Evolutionary conservation across 2,113 vertebrate species (phyloP), one percentile per base, ranked within the genome.

Genomic region (Sylvietta virens): DNA sequence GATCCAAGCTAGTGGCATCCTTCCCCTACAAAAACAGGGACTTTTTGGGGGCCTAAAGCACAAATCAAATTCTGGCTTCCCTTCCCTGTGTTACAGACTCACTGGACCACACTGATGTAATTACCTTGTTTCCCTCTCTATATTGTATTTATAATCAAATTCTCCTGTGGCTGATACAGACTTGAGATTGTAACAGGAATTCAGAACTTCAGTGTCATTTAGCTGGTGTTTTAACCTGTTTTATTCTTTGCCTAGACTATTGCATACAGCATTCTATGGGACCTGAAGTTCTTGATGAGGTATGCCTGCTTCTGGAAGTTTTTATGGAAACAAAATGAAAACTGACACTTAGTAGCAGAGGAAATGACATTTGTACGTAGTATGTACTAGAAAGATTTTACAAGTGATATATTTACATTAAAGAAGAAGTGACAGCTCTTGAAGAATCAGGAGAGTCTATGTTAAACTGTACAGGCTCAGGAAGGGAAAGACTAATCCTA

Each of bases 251-350:
- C 44, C 19, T 98, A 99, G 99, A 99, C 99, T 16, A 98, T 99
- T 72, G 99, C 99, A 53, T 99, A 99, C 98, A 99, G 99, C 98
- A 99, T 99, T 97, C 97, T 99, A 92, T 99, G 99, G 99, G 99
- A 99, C 95, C 96, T 99, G 83, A 99, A 99, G 96, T 99, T 99
- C 97, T 94, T 99, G 98, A 99, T 99, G 99, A 99, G 99, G 99
- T 99, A 97, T n/a, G 99, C 94, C 11, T 81, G 5, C 31, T 72
- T 73, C 37, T 65, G 37, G 31, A 61, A 51, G 28, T 35, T 70
- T 40, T 50, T 47, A 21, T 47, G 11, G 47, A 23, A 76, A 50
- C n/a, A 62, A 33, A 70, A 64, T 35, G 20, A 67, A 77, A 72
- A 26, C 27, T 86, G 15, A 24, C 27, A 6, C 45, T 70, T 80